Evolutionary conservation across 2,113 vertebrate genomes (phyloP), one percentile per base, ranked within the genome.

Genomic region (Dendropsophus ebraccatus): DNA sequence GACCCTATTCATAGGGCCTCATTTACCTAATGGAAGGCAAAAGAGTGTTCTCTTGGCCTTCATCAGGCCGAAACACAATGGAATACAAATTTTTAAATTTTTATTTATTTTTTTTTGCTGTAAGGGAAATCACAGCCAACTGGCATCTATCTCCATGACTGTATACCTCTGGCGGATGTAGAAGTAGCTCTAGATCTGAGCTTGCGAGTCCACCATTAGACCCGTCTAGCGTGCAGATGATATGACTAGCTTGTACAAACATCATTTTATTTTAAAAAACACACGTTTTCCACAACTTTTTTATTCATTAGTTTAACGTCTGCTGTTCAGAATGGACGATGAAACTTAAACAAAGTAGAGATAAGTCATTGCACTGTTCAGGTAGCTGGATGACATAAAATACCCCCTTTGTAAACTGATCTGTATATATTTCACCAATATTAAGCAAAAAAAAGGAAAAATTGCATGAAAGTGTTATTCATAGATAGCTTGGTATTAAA

Each of bases 361-460:
- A 23, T 75, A 30, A 50, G 74, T 52, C 32, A 47, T 52, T 50
- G 25, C 37, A 47, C 25, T 74, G 70, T n/a, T 74, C 70, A 74
- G 37, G 45, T 12, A 67, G 62, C 28, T 16, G 32, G 30, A 1
- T 67, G 62, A 67, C 62, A 67, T 50, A 16, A n/a, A n/a, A n/a
- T n/a, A n/a, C n/a, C n/a, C n/a, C n/a, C n/a, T n/a, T n/a, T n/a
- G n/a, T n/a, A n/a, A n/a, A n/a, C n/a, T n/a, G n/a, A n/a, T n/a
- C n/a, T n/a, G n/a, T n/a, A n/a, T n/a, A n/a, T n/a, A n/a, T n/a
- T n/a, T n/a, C n/a, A n/a, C n/a, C n/a, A n/a, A n/a, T n/a, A n/a
- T n/a, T n/a, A n/a, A n/a, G n/a, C n/a, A n/a, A n/a, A n/a, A n/a
- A n/a, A n/a, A n/a, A n/a, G n/a, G n/a, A n/a, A n/a, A n/a, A n/a